Base-by-base conservation (phyloP, 2,888 invertebrate genomes). In the Drosophila nr. perissopoda region DNA sequence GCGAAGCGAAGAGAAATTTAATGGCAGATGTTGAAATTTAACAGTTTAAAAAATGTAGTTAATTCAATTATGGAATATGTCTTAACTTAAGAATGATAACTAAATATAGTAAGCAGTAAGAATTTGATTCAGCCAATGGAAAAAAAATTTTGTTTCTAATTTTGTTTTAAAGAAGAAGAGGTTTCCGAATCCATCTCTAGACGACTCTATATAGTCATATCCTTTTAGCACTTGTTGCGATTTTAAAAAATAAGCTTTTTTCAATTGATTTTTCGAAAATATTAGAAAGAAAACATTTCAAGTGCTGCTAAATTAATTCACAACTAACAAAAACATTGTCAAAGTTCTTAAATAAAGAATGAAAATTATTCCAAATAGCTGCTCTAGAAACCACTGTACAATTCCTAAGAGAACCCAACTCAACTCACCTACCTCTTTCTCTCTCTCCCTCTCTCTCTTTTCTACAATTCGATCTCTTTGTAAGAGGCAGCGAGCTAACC, bases 401-500 rank as follows among this genome's bases (percentile, higher is more conserved):
- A 8, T 34, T 5, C 0, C 36, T 33, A 69, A 70, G 74, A 70
- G 70, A 69, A 25, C 25, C 11, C 4, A 10, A 33, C 16, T 2
- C 18, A 2, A 31, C 53, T 69, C 57, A 67, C 6, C 25, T 11
- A 29, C 8, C 27, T 10, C 34, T 66, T 34, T 33, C 34, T 63
- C 38, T 42, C 21, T 36, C 27, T 36, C 31, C 8, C 29, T 10
- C 34, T 66, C 31, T 63, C 29, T 42, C 21, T 34, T 25, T 36
- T 0, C 13, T 8, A 27, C 2, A 10, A n/a, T 54, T 34, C 13
- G 42, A n/a, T 42, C 66, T 69, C 54, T 62, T 56, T 54, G 58
- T 58, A 42, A 48, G 62, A 69, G 70, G 65, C 79, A 76, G 57
- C 67, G 64, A 69, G 40, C 70, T 70, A 77, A 70, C 54, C 70